Evolutionary conservation across 2,888 invertebrate genomes (phyloP).

Genomic region (Desoria tigrina): DNA sequence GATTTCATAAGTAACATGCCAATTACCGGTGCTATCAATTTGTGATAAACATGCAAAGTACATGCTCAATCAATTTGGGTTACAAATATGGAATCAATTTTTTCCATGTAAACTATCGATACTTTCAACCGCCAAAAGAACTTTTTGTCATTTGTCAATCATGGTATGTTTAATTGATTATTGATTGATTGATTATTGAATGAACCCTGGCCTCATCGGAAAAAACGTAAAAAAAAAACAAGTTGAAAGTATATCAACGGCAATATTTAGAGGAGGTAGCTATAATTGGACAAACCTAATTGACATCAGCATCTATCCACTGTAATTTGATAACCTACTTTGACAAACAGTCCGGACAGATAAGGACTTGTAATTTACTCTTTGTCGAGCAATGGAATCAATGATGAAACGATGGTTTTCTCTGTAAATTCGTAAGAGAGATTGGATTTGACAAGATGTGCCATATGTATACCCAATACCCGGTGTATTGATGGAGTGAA

Average conservation of each 20-base stretch:
- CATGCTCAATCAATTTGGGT: constrained; percentile 3
- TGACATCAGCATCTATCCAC: no score
- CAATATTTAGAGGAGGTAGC: no score
- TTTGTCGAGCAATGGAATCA: no score
- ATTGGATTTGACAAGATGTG: no score
- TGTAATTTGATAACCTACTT: constrained; percentile 16
- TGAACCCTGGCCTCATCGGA: constrained; percentile 3
- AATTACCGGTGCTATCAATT: constrained; percentile 9
- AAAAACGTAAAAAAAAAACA: no score
- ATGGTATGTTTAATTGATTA: constrained; percentile 17
- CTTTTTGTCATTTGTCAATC: constrained; percentile 29
- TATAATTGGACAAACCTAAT: no score
- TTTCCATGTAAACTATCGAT: constrained; percentile 8
- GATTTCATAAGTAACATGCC: not conserved
- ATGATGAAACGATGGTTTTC: no score
- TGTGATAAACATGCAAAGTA: constrained; percentile 10
- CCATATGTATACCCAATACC: no score
- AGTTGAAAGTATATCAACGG: no score
- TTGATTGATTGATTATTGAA: constrained; percentile 9
- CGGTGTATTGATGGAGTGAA: constrained; percentile 1
- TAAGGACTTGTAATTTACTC: no score
- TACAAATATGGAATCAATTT: constrained; percentile 6
- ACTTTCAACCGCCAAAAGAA: constrained; percentile 44
- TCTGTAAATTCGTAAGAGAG: no score
- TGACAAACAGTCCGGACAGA: not conserved